Base-by-base conservation (phyloP, 2,113 vertebrate species). In the Anguilla japonica region DNA sequence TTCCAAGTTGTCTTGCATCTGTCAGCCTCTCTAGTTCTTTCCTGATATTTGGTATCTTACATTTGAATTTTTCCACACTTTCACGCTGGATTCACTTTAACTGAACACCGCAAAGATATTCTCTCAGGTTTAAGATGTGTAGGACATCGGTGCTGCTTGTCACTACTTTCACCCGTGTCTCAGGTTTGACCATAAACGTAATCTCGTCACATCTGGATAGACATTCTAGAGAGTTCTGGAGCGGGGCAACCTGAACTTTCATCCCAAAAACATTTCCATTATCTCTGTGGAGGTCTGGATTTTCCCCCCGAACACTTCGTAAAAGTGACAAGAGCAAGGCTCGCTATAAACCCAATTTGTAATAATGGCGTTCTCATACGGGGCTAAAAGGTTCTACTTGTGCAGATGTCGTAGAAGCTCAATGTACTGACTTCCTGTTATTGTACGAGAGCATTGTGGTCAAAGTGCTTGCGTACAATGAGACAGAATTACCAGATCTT, bases 311-410 rank as follows among this genome's bases (percentile, higher is more conserved):
- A 46, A 46, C 81, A 53, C 41, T 50, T 50, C 53, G n/a, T 82
- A 26, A 43, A 82, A 43, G 41, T 46, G 41, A 82, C 41, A 46
- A 82, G 5, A 18, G 41, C 41, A 50, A 11, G 26, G 81, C 46
- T 43, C 29, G 46, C 81, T 50, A 82, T 82, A 82, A 53, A 82
- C 81, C 81, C 41, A 50, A 53, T 50, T 82, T 50, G 46, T n/a
- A 43, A 43, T 50, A n/a, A n/a, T 16, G 46, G 46, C 53, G 81
- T n/a, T n/a, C 81, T 50, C 5, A 82, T 53, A 18, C 41, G 9
- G 9, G 41, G 46, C 41, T 46, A 82, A 46, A 82, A 82, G 15
- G 9, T 82, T 29, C 11, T 5, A 16, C 43, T 82, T 43, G 43
- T 22, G 43, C 43, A 82, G 9, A 82, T 29, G 81, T 5, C 43